Evolutionary conservation across 2,113 vertebrate species (phyloP), one percentile per base, ranked within the genome.

Genomic region (Struthio camelus): DNA sequence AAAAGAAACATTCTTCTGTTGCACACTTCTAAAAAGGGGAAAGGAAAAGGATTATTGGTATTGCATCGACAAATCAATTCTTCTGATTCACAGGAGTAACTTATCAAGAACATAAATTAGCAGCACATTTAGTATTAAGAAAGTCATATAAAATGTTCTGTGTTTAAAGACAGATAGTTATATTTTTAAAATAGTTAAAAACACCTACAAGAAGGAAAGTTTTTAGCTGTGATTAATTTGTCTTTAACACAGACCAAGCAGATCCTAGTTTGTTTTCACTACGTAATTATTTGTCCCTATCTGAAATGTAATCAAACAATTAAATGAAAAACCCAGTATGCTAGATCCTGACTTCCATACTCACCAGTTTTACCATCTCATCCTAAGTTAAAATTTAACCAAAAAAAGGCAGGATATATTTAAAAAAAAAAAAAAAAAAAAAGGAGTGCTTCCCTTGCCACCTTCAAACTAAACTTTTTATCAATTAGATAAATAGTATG

Each of bases 1-100:
- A 97, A 96, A 99, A 99, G 98, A 99, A 98, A 97, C 99, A 99
- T 96, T 99, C 99, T 9, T 99, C 99, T 6, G 99, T 99, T n/a
- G 98, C 97, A 24, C 98, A 98, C 98, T 98, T 99, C 99, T 99
- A 96, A 83, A 83, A 98, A 87, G 72, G 44, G 97, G 96, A 77
- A 75, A 38, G 85, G 22, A 76, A 84, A 59, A 91, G n/a, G 10
- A 38, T 90, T 65, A 67, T 27, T 77, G 40, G n/a, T 65, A 46
- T 23, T 91, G 17, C 70, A 65, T 15, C 22, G 44, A 36, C 34
- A 72, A n/a, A 56, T 38, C 36, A 19, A 0, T 77, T 72, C 30
- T 56, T 87, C 64, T 67, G 34, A 16, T 20, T 51, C 40, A 54
- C 2, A 3, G 38, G 44, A 70, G 14, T 78, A 24, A 24, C 5